phyloP scores from a whole-genome alignment of 1,140 invertebrate genomes.

The Aphaenogaster rudis region DNA sequence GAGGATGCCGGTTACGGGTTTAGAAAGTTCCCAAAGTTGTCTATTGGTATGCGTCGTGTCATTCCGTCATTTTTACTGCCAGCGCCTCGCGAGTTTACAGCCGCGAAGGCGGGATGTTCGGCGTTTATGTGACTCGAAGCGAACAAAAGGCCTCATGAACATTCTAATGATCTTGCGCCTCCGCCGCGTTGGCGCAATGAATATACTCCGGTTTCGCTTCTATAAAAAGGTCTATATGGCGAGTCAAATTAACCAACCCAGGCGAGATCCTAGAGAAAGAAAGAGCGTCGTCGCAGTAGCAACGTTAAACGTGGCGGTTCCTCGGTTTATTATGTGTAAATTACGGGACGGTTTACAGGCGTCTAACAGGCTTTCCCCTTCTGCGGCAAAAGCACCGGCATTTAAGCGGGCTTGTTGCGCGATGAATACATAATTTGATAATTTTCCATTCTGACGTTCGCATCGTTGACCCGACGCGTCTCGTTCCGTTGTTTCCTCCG shows the following conservation, averaged over 20 bases:
- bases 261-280: not conserved
- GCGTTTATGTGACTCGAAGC: not conserved
- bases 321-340: slow-evolving; percentile 47
- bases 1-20: slow-evolving; percentile 67
- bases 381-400: not conserved
- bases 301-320: slow-evolving; percentile 11
- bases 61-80: slow-evolving; percentile 49
- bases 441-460: slow-evolving; percentile 6
- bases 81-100: not conserved
- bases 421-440: slow-evolving; percentile 52
- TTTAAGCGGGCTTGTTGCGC: slow-evolving; percentile 22
- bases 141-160: slow-evolving; percentile 1
- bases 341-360: slow-evolving; percentile 20
- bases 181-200: not conserved
- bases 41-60: slow-evolving; percentile 62
- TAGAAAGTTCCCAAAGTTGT: slow-evolving; percentile 83
- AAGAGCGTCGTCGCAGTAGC: not conserved
- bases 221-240: not conserved
- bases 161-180: slow-evolving; percentile 24
- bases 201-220: not conserved
- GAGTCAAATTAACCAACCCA: not conserved
- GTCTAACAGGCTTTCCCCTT: slow-evolving; percentile 29
- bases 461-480: not conserved
- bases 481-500: slow-evolving; percentile 20
- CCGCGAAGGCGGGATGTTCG: slow-evolving; percentile 18